Conservation (phyloP, 2,113 vertebrate genomes). For the Carettochelys insculpta region DNA sequence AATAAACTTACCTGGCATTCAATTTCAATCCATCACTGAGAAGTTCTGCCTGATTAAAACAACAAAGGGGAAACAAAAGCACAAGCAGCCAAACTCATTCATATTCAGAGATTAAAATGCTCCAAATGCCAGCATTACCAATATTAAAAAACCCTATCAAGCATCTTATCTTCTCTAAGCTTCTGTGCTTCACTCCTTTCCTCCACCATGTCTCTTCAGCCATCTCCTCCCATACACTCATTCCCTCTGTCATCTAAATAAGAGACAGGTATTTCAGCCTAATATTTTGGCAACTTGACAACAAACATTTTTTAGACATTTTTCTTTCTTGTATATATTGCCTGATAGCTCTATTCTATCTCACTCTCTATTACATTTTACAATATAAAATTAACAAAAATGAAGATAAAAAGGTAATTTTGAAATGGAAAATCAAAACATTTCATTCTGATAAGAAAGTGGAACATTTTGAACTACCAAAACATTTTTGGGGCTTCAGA, state of each 20-base stretch:
- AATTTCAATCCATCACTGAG: background rate
- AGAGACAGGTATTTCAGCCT: background rate
- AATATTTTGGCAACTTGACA: background rate
- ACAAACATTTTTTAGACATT: background rate
- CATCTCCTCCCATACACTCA: background rate
- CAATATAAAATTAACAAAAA: background rate
- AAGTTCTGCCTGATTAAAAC: background rate
- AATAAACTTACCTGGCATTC: background rate
- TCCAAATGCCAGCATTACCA: background rate
- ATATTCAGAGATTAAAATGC: background rate
- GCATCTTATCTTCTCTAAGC: background rate
- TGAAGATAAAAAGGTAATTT: background rate
- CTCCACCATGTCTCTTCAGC: background rate
- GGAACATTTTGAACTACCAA: background rate
- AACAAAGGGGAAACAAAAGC: background rate
- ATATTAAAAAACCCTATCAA: background rate
- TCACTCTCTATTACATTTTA: background rate
- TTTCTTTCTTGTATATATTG: background rate
- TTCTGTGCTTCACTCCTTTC: background rate
- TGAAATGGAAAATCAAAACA: background rate
- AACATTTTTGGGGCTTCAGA: background rate
- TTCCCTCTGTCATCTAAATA: background rate
- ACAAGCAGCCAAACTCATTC: background rate
- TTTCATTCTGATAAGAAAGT: background rate
- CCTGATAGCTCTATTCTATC: background rate